A percentile compares a stretch with the other conserved stretches of the same genome.
Conservation (phyloP, 2,888 invertebrate genomes). For the Polylopha cassiicola region DNA sequence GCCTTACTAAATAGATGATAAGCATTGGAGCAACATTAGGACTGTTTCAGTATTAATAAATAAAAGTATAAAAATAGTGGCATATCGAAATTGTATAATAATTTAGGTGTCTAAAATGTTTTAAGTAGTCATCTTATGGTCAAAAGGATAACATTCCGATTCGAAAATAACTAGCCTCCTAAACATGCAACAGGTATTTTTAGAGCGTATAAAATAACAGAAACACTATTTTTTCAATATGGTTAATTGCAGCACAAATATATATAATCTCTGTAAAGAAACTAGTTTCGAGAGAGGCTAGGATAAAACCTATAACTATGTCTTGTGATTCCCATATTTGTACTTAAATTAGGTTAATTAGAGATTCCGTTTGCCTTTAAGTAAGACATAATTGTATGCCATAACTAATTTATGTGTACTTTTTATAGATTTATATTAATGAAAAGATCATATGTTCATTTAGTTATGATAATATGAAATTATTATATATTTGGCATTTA, state of each 20-base stretch:
- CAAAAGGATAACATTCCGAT: slow-evolving; percentile 35
- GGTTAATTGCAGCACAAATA: slow-evolving; percentile 22
- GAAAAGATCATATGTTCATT: slow-evolving; percentile 45
- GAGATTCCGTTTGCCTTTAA: slow-evolving; percentile 55
- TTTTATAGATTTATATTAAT: slow-evolving; percentile 60
- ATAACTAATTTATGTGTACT: slow-evolving; percentile 70
- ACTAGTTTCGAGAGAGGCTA: too few species aligned
- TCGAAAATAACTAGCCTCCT: slow-evolving; percentile 30
- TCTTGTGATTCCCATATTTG: slow-evolving; percentile 51
- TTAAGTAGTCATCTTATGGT: slow-evolving; percentile 31
- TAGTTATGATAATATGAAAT: slow-evolving; percentile 37
- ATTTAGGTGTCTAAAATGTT: slow-evolving; percentile 26
- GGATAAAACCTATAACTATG: slow-evolving; percentile 11
- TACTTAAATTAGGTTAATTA: slow-evolving; percentile 65
- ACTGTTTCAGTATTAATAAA: slow-evolving; percentile 66
- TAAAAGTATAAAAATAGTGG: slow-evolving; percentile 48
- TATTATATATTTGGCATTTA: slow-evolving; percentile 51
- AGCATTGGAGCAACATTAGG: slow-evolving; percentile 39
- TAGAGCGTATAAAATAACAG: slow-evolving; percentile 13
- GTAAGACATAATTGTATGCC: slow-evolving; percentile 69
- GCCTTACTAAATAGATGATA: slow-evolving; percentile 44
- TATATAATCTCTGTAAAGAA: slow-evolving; percentile 16
- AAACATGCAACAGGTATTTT: too few species aligned
- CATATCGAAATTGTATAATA: slow-evolving; percentile 45
- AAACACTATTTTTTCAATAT: slow-evolving; percentile 27